These are phyloP conservation scores for Pissodes strobi DNA, from an alignment of 1,140 invertebrate species.

Conservation along the genomic window DNA sequence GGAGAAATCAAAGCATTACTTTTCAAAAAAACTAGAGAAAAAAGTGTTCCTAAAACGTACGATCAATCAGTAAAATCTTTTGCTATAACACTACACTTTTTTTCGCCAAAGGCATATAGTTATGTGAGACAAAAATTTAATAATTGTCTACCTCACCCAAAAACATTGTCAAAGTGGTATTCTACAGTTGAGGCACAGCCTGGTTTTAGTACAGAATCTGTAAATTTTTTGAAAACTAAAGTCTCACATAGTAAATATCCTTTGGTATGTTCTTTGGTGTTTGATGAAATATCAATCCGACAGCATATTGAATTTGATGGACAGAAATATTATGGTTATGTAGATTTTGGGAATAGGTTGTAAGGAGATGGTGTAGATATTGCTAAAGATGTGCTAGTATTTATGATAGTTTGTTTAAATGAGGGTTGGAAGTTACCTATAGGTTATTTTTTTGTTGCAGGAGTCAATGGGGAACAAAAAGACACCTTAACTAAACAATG, in stretches of 20 bases:
- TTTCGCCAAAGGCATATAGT: conserved; percentile 51
- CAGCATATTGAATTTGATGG: conserved; percentile 18
- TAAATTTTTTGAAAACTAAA: conserved; percentile 18
- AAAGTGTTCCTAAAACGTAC: too few species aligned
- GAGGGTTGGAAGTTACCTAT: conserved; percentile 10
- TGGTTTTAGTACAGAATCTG: conserved; percentile 29
- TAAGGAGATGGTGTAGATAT: background rate
- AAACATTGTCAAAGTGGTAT: conserved; percentile 54
- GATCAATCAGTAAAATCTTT: too few species aligned
- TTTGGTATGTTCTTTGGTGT: conserved; percentile 18
- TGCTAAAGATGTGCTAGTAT: conserved; percentile 12
- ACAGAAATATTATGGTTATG: conserved; percentile 17
- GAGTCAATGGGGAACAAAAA: conserved; percentile 17
- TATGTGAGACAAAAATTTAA: conserved; percentile 51
- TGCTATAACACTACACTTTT: too few species aligned
- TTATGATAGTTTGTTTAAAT: conserved; percentile 6
- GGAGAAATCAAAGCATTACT: too few species aligned
- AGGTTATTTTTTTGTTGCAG: conserved; percentile 21
- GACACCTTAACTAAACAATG: background rate
- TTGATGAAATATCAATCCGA: conserved; percentile 31
- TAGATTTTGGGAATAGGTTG: conserved; percentile 20
- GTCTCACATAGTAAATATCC: background rate
- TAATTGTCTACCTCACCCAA: too few species aligned
- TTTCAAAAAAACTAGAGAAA: too few species aligned
- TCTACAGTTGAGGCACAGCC: conserved; percentile 37